Evolutionary conservation across 2,797 vertebrate genomes (phyloP), one percentile per base, ranked within the genome.

Genomic region (Syngnathus rostellatus): DNA sequence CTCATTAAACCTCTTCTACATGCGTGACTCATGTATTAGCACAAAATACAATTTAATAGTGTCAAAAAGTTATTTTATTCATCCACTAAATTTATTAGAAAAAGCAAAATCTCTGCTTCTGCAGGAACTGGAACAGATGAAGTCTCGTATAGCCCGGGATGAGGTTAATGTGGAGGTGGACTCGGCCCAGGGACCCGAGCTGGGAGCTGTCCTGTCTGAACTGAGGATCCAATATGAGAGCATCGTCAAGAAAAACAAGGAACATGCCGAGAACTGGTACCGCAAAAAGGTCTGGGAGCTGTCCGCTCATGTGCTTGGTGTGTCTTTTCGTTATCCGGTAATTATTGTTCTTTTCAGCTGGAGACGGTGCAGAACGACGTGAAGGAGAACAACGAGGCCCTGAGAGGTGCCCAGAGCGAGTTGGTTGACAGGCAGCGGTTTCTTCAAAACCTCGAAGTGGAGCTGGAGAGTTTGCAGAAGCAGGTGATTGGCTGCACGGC

Each of bases 81-180:
- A 48, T 11, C 46, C 14, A 17, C 14, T 17, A 1, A 9, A 11
- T 23, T 11, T 4, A 23, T 23, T 54, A 8, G n/a, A 9, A 54
- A 25, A 25, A 54, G 8, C 51, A 53, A 23, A 10, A 54, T 14
- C 21, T 57, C 1, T 67, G 1, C 1, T 2, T 16, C 7, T 67
- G n/a, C 74, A 93, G 92, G 92, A 93, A 69, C 43, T 93, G 1
- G 90, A 90, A 61, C 86, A 87, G 72, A 78, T 92, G 83, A 89
- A 77, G 71, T 86, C 87, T 51, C 89, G 89, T 38, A 82, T 92
- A 23, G 87, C 92, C 63, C 85, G 77, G 59, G 90, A 92, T 37
- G 90, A 92, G 68, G 89, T 93, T 61, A 91, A 85, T 1, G 92
- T 93, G 75, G 91, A 92, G 75, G 90, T 93, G 77, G 91, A 93